phyloP scores from a whole-genome alignment of 2,888 invertebrate species.

The Orchesellides sinensis region DNA sequence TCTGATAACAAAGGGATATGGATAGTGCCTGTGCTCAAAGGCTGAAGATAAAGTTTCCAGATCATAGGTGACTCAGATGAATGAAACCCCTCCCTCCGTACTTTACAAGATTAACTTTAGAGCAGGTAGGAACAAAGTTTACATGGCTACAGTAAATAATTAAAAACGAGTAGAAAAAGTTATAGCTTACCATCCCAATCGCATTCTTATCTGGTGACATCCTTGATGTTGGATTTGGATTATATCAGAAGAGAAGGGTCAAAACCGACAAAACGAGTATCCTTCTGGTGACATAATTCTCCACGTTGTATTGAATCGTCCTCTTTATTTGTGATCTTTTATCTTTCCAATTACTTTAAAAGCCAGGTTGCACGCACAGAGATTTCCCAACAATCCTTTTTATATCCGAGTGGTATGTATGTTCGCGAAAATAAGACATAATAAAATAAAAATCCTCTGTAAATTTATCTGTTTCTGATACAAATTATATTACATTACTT shows the following conservation, averaged over 20 bases:
- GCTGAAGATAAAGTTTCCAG: background rate
- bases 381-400: background rate
- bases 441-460: too few relatives aligned
- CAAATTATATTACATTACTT: background rate
- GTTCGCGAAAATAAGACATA: background rate
- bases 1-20: too few relatives aligned
- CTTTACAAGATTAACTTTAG: background rate
- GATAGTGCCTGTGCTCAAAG: too few relatives aligned
- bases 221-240: background rate
- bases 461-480: too few relatives aligned
- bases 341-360: conserved; percentile 12
- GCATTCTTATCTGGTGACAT: background rate
- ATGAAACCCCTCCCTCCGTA: background rate
- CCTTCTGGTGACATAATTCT: background rate
- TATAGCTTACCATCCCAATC: background rate
- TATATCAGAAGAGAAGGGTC: background rate
- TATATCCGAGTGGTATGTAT: background rate
- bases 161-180: too few relatives aligned
- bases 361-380: background rate
- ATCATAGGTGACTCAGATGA: background rate
- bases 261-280: background rate
- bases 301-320: background rate
- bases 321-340: background rate
- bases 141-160: conserved; percentile 36
- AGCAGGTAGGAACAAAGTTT: conserved; percentile 12